These are phyloP conservation scores for Coendou prehensilis DNA, from an alignment of 2,797 vertebrate genomes.

Conservation along the genomic window DNA sequence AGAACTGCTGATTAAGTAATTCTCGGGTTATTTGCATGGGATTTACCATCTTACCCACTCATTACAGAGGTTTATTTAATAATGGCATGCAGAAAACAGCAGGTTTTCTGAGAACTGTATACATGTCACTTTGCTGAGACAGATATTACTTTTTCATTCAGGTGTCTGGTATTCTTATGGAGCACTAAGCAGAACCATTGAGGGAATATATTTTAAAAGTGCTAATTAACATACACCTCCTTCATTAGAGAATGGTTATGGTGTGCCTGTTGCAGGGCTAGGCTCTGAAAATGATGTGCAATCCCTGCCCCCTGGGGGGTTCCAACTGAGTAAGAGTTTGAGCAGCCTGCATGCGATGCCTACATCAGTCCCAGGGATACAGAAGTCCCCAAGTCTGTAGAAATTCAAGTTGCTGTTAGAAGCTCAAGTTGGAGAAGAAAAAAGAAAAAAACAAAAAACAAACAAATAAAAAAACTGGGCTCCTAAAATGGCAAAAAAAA, in stretches of 20 bases:
- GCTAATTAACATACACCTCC: not conserved
- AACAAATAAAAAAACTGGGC: not conserved
- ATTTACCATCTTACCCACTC: not conserved
- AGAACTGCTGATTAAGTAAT: conserved; percentile 77
- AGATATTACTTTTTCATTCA: not conserved
- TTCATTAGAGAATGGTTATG: not conserved
- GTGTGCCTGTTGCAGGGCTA: too few species aligned
- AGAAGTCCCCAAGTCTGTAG: not conserved
- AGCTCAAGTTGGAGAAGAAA: not conserved
- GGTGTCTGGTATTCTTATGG: not conserved
- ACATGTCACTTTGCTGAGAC: not conserved
- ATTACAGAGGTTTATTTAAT: not conserved
- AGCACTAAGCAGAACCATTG: not conserved
- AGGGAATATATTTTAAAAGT: not conserved
- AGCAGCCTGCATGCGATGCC: too few species aligned
- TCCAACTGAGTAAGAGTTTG: not conserved
- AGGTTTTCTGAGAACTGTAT: not conserved
- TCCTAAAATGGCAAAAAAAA: not conserved
- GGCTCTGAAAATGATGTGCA: not conserved
- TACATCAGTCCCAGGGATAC: not conserved
- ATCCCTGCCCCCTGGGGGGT: not conserved
- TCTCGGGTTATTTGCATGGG: conserved; percentile 41
- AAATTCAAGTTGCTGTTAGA: not conserved
- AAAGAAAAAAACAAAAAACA: not conserved
- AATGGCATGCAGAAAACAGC: not conserved